Conservation (phyloP, 2,797 vertebrate species). For the Centroberyx gerrardi region DNA sequence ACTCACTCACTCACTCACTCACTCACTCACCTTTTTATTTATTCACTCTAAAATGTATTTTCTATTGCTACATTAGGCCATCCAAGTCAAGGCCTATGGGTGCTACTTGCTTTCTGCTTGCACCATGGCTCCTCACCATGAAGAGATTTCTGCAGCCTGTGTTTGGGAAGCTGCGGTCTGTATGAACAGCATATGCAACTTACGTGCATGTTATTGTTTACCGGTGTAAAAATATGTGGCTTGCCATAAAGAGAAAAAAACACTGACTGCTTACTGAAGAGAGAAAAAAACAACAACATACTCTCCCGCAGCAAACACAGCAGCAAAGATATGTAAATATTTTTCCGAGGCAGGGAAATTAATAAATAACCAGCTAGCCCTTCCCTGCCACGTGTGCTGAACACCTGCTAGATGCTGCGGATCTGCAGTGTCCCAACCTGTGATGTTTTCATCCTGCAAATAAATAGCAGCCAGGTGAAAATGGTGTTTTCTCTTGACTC, state of each 20-base stretch:
- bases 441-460: slow-evolving; percentile 75
- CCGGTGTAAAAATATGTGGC: slow-evolving; percentile 28
- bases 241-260: slow-evolving; percentile 26
- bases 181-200: not conserved
- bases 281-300: slow-evolving; percentile 41
- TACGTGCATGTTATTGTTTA: slow-evolving; percentile 10
- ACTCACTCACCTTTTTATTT: not conserved
- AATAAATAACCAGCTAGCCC: slow-evolving; percentile 65
- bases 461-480: slow-evolving; percentile 76
- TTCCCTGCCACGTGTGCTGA: slow-evolving; percentile 56
- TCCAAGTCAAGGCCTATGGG: not conserved
- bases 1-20: not conserved
- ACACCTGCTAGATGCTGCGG: slow-evolving; percentile 70
- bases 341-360: slow-evolving; percentile 58
- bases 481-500: slow-evolving; percentile 57
- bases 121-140: not conserved
- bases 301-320: slow-evolving; percentile 33
- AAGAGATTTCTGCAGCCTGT: not conserved
- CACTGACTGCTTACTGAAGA: not conserved
- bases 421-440: slow-evolving; percentile 70
- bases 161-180: too few relatives aligned
- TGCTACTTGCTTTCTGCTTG: not conserved
- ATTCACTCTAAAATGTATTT: not conserved
- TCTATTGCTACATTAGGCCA: not conserved
- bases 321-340: slow-evolving; percentile 69